These are phyloP conservation scores for Andricus curvator DNA, from an alignment of 2,888 invertebrate species.

Conservation along the genomic window DNA sequence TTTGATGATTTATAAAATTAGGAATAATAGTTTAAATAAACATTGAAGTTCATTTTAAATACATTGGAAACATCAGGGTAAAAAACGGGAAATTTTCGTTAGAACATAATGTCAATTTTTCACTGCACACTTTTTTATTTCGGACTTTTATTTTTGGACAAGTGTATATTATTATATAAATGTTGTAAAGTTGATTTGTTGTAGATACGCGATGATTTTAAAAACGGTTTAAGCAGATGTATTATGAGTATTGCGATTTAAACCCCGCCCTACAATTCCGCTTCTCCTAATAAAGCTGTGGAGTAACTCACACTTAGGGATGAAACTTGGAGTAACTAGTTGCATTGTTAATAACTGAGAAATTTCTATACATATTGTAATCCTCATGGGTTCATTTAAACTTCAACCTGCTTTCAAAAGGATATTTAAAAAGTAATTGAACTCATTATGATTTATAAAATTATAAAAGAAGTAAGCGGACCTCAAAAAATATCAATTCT, in stretches of 20 bases:
- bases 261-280: background rate
- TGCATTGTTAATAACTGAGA: background rate
- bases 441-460: background rate
- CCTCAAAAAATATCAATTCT: background rate
- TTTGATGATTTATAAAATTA: too few species aligned
- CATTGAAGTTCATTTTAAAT: too few species aligned
- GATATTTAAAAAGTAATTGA: background rate
- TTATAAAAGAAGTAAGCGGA: too few species aligned
- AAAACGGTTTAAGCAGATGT: background rate
- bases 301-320: background rate
- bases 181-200: too few species aligned
- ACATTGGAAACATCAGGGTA: too few species aligned
- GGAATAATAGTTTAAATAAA: too few species aligned
- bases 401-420: background rate
- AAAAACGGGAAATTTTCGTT: too few species aligned
- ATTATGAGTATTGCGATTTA: background rate
- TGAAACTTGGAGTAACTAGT: background rate
- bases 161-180: too few species aligned
- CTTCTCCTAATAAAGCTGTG: background rate
- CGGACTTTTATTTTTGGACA: too few species aligned
- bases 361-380: background rate
- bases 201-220: background rate
- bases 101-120: too few species aligned
- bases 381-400: too few species aligned
- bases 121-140: too few species aligned